These are phyloP conservation scores for Mormyrus iriodes DNA, from an alignment of 2,113 vertebrate genomes.

Conservation along the genomic window DNA sequence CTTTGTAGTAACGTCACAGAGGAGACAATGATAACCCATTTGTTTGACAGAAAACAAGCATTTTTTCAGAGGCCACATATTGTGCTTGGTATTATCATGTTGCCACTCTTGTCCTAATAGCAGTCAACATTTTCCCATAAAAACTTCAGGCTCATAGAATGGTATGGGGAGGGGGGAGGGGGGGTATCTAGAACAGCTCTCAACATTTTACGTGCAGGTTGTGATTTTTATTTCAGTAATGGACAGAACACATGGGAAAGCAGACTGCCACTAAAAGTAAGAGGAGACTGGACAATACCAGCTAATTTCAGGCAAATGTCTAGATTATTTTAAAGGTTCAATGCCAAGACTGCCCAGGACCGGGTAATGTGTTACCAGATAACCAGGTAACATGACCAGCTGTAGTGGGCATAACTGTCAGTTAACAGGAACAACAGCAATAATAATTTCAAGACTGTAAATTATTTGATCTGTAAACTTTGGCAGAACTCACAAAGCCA, in stretches of 20 bases:
- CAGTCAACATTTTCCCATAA: background rate
- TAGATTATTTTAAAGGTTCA: background rate
- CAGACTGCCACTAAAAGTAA: background rate
- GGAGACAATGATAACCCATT: background rate
- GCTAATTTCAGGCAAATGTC: background rate
- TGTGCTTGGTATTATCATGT: background rate
- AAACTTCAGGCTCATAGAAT: background rate
- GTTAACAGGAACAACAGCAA: background rate
- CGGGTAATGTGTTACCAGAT: background rate
- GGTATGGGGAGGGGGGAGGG: background rate
- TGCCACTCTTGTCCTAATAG: background rate
- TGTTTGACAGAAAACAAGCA: background rate
- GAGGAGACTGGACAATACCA: background rate
- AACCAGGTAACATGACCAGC: background rate
- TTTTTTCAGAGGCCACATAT: background rate
- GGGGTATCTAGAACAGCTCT: background rate
- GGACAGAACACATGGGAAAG: background rate
- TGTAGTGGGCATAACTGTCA: background rate
- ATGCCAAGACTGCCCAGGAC: background rate
- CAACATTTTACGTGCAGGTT: background rate
- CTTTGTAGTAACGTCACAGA: background rate
- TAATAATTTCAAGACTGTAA: background rate
- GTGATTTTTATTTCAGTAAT: background rate
- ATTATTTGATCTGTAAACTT: background rate
- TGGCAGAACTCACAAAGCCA: background rate